A percentile compares a stretch with the other conserved stretches of the same genome.
These are phyloP conservation scores for Petrophora chlorosata DNA, from an alignment of 2,888 invertebrate species.

Conservation along the genomic window DNA sequence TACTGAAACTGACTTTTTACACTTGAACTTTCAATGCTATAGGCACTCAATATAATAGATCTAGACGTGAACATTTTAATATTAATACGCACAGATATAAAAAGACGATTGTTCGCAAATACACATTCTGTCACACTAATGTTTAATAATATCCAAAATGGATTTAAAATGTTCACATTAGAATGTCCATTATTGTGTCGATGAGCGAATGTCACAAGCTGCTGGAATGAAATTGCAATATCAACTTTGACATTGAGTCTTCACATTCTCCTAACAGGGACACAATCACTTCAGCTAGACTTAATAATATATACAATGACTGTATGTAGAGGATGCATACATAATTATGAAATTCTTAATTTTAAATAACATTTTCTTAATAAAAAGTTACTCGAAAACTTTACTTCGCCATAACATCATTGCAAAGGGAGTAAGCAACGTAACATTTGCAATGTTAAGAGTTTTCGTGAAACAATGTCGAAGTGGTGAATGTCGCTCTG, in stretches of 20 bases:
- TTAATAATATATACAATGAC: conserved; percentile 68
- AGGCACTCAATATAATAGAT: conserved; percentile 83
- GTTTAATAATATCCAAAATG: conserved; percentile 75
- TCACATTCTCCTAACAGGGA: conserved; percentile 66
- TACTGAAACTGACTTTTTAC: conserved; percentile 82
- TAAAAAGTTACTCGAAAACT: conserved; percentile 33
- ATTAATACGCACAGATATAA: conserved; percentile 77
- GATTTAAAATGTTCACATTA: conserved; percentile 79
- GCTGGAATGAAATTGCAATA: conserved; percentile 70
- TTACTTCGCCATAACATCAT: conserved; percentile 27
- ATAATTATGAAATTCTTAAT: conserved; percentile 61
- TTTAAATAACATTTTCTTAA: conserved; percentile 49
- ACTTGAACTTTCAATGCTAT: conserved; percentile 82
- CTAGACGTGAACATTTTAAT: conserved; percentile 82
- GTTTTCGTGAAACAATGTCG: conserved; percentile 63
- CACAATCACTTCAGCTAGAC: conserved; percentile 71
- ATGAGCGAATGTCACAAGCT: conserved; percentile 70
- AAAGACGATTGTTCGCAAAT: conserved; percentile 73
- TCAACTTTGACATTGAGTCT: conserved; percentile 61
- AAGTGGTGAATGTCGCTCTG: conserved; percentile 55
- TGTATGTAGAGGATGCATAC: conserved; percentile 60
- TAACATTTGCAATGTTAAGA: conserved; percentile 27
- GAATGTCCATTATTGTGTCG: conserved; percentile 63
- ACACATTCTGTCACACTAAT: conserved; percentile 73
- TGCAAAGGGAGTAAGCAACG: conserved; percentile 35